These are phyloP conservation scores for Heterocephalus glaber DNA, from an alignment of 2,113 vertebrate species.

Conservation along the genomic window DNA sequence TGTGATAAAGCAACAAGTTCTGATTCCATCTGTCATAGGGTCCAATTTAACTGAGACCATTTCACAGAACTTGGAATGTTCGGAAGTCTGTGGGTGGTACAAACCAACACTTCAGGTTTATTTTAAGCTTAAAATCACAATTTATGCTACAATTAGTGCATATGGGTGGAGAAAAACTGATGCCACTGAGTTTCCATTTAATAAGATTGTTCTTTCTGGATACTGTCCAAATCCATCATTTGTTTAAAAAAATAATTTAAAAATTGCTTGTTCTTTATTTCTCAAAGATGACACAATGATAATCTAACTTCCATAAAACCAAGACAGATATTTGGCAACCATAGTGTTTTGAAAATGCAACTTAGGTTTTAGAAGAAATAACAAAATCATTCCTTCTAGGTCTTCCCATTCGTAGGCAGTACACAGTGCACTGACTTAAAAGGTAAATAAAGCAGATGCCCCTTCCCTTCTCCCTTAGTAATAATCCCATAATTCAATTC, in stretches of 20 bases:
- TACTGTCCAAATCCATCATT: not conserved
- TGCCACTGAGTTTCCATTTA: not conserved
- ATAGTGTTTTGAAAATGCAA: not conserved
- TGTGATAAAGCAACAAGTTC: conserved; percentile 58
- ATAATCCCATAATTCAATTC: conserved; percentile 66
- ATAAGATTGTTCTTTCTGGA: not conserved
- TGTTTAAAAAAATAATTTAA: not conserved
- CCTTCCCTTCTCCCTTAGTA: not conserved
- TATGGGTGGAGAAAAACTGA: conserved; percentile 23
- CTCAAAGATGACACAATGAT: not conserved
- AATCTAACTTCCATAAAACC: not conserved
- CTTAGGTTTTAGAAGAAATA: conserved; percentile 19
- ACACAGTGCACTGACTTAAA: not conserved
- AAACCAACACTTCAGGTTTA: conserved; percentile 61
- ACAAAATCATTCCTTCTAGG: not conserved
- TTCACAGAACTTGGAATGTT: conserved; percentile 39
- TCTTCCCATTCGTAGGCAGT: not conserved
- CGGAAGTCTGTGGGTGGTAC: conserved; percentile 54
- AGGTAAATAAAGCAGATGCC: conserved; percentile 27
- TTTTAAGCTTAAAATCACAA: conserved; percentile 61
- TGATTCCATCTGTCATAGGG: conserved; percentile 57
- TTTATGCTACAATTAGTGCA: conserved; percentile 28
- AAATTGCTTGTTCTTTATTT: not conserved
- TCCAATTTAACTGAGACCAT: conserved; percentile 49
- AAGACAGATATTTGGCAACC: not conserved